Evolutionary conservation across 2,888 invertebrate species (phyloP).

Genomic region (Strigamia crassipes): DNA sequence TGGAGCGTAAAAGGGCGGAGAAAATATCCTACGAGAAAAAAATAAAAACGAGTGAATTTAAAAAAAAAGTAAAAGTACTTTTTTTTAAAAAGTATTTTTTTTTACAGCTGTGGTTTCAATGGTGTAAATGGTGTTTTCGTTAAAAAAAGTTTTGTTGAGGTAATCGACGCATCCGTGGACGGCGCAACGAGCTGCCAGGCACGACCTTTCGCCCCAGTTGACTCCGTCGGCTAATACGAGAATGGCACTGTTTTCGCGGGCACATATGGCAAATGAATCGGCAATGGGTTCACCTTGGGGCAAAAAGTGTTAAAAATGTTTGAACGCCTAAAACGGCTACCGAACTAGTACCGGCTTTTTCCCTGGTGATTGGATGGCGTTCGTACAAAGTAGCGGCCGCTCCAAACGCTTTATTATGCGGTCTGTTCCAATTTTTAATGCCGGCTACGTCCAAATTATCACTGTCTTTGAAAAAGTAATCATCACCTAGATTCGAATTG

Average conservation of each 20-base stretch:
- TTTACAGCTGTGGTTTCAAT: constrained; percentile 60
- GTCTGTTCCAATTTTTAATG: constrained; percentile 65
- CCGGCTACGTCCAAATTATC: constrained; percentile 60
- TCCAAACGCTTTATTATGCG: constrained; percentile 68
- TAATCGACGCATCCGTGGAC: constrained; percentile 83
- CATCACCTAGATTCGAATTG: constrained; percentile 33
- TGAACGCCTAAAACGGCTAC: no score
- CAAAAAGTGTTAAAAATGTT: no score
- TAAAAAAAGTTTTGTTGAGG: constrained; percentile 73
- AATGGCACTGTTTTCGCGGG: constrained; percentile 72
- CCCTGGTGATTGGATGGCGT: constrained; percentile 75
- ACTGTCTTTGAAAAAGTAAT: constrained; percentile 44
- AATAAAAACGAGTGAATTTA: no score
- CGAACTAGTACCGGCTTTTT: constrained; percentile 63
- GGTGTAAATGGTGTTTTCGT: constrained; percentile 50
- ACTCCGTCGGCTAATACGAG: constrained; percentile 86
- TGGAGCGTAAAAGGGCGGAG: constrained; percentile 74
- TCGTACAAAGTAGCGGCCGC: constrained; percentile 81
- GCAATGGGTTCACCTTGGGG: constrained; percentile 80
- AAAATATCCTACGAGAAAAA: constrained; percentile 69
- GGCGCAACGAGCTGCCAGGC: constrained; percentile 81
- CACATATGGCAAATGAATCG: constrained; percentile 79
- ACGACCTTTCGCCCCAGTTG: constrained; percentile 88
- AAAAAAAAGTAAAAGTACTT: no score
- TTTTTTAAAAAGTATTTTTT: no score